Evolutionary conservation across 2,113 vertebrate genomes (phyloP), one percentile per base, ranked within the genome.

Genomic region (Aramus guarauna): DNA sequence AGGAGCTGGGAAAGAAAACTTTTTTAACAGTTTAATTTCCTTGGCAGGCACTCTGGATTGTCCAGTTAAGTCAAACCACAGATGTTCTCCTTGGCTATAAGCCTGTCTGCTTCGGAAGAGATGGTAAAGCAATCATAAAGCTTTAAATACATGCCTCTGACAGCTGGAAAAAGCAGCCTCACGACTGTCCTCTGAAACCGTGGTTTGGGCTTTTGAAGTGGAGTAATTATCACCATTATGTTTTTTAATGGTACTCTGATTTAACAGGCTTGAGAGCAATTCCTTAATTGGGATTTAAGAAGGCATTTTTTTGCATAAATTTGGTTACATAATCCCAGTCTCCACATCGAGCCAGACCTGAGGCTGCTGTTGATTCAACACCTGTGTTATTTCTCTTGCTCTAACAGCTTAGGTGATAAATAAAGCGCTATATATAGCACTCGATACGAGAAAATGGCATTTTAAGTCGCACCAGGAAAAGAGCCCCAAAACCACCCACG

Each of bases 21-120:
- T 73, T 73, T 73, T 75, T 18, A 55, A 16, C 37, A 14, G 39
- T 36, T 92, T 56, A 6, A 43, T 41, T 75, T 22, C 60, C 68
- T 62, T 68, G 2, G 5, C 2, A 3, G 24, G 29, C 34, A 7
- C 59, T 24, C 7, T 14, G 2, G 1, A 7, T 14, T 6, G 11
- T 17, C 48, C 32, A 2, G 9, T 23, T 17, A 41, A 27, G 36
- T 22, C 77, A 47, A 55, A 37, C 20, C 21, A 8, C 4, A 0
- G 45, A 6, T 1, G 5, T 36, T 50, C 43, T 52, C 50, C 56
- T 52, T 26, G 15, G 45, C 48, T 29, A 2, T 17, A 10, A 72
- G 43, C 32, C 50, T 8, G 29, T 5, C 45, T 10, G 3, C 73
- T 71, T 12, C 9, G 55, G 53, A 63, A 48, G 59, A 1, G 12